Conservation (phyloP, 2,888 invertebrate genomes). For the Tachystola acroxantha region DNA sequence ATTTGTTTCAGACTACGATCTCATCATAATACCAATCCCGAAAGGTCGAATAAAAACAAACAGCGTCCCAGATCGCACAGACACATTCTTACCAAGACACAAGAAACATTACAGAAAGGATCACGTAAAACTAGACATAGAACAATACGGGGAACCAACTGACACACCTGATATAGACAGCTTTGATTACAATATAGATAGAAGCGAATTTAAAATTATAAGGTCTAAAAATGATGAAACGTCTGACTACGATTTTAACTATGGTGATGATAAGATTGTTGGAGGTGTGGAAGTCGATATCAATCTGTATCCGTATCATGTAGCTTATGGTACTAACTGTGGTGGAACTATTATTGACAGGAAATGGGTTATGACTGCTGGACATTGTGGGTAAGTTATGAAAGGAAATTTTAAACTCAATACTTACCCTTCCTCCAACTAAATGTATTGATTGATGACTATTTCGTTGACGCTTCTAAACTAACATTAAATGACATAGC, state of each 20-base stretch:
- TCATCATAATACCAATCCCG: constrained; percentile 50
- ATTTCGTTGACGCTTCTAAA: no score
- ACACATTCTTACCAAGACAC: constrained; percentile 1
- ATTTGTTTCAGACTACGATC: constrained; percentile 41
- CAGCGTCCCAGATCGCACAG: constrained; percentile 7
- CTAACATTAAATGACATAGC: no score
- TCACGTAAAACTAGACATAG: constrained; percentile 40
- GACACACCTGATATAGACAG: constrained; percentile 46
- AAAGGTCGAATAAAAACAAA: constrained; percentile 15
- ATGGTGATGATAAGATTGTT: constrained; percentile 58
- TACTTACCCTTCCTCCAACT: neutral
- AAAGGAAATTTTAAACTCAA: neutral
- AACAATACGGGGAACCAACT: constrained; percentile 48
- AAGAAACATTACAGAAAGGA: constrained; percentile 16
- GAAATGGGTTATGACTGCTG: constrained; percentile 63
- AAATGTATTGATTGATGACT: no score
- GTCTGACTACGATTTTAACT: constrained; percentile 7
- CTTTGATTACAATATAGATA: constrained; percentile 39
- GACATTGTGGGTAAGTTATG: constrained; percentile 70
- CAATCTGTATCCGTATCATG: constrained; percentile 64
- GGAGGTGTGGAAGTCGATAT: constrained; percentile 63
- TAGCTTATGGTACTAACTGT: constrained; percentile 60
- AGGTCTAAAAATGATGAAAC: constrained; percentile 11
- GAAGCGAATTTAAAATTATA: constrained; percentile 12
- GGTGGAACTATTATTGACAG: constrained; percentile 63